Percentiles rank a stretch among this genome's conserved stretches.
phyloP scores from a whole-genome alignment of 2,888 invertebrate species.

The Drosophila merina region DNA sequence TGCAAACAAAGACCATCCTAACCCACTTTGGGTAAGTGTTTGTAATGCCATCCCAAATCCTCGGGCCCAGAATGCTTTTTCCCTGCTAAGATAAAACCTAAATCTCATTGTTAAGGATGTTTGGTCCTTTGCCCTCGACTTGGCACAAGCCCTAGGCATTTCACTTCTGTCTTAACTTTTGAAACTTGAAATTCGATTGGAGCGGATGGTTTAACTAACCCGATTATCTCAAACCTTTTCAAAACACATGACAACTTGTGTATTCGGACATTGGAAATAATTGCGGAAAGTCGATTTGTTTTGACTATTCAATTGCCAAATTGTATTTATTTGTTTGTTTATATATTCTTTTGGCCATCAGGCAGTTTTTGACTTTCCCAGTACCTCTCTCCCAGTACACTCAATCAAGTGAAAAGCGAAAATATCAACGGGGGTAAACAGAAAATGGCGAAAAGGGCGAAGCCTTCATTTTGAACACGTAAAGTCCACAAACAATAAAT shows the following conservation, averaged over 20 bases:
- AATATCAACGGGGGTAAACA: background rate
- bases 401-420: constrained; percentile 1
- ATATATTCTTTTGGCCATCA: background rate
- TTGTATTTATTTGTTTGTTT: background rate
- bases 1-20: constrained; percentile 1
- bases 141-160: background rate
- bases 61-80: no score
- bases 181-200: background rate
- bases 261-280: background rate
- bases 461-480: background rate
- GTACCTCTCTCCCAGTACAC: background rate
- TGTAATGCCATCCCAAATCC: no score
- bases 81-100: background rate
- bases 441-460: background rate
- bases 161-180: background rate
- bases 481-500: constrained; percentile 49
- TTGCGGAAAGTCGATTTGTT: background rate
- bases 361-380: background rate
- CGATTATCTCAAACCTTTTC: background rate
- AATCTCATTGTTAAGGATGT: background rate
- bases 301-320: background rate
- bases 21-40: background rate
- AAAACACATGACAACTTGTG: no score
- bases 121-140: background rate
- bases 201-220: background rate